phyloP scores from a whole-genome alignment of 2,888 invertebrate genomes.

The Acleris sparsana region DNA sequence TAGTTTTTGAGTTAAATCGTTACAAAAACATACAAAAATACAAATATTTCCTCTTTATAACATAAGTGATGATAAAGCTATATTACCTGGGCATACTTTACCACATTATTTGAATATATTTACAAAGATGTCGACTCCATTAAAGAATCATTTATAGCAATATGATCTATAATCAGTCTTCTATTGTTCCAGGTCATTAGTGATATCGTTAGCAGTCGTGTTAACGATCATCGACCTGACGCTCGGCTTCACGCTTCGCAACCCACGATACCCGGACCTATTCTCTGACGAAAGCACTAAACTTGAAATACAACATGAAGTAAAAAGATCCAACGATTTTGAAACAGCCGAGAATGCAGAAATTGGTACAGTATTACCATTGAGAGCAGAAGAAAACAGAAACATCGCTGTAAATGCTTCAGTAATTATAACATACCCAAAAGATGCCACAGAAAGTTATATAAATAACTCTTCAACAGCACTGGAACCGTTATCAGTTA shows the following conservation, averaged over 20 bases:
- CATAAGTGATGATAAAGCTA: too few relatives aligned
- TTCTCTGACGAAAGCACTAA: conserved; percentile 51
- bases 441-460: neutral
- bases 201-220: conserved; percentile 58
- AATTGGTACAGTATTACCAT: neutral
- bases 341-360: conserved; percentile 33
- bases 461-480: neutral
- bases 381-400: neutral
- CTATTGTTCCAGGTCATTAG: conserved; percentile 65
- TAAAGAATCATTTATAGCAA: too few relatives aligned
- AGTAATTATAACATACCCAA: neutral
- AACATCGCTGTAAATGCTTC: neutral
- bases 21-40: too few relatives aligned
- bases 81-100: too few relatives aligned
- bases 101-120: too few relatives aligned
- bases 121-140: too few relatives aligned
- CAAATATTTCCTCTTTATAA: too few relatives aligned
- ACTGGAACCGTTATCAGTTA: too few relatives aligned
- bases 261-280: conserved; percentile 48
- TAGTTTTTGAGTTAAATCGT: too few relatives aligned
- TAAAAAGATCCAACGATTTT: conserved; percentile 45
- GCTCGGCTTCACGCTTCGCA: conserved; percentile 55
- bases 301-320: conserved; percentile 51
- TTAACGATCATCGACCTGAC: conserved; percentile 53
- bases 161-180: conserved; percentile 4